phyloP scores from a whole-genome alignment of 2,113 vertebrate species.

The Sarotherodon lohbergeri region DNA sequence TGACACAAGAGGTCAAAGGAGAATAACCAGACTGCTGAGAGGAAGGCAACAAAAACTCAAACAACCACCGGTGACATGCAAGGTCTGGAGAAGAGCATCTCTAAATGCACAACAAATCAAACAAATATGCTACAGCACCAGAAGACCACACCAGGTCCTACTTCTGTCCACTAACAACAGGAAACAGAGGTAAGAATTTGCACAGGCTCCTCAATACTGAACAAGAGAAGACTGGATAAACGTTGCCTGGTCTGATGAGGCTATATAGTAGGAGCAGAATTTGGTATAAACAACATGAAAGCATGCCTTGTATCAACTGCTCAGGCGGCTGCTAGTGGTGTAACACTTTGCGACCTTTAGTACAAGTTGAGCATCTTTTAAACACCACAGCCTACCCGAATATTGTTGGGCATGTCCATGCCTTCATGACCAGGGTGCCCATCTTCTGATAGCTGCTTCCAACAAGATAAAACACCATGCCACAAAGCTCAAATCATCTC shows the following conservation, averaged over 20 bases:
- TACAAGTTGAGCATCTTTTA: background rate
- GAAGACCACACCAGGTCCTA: background rate
- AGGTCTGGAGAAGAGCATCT: background rate
- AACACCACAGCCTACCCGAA: background rate
- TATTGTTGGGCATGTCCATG: background rate
- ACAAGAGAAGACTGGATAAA: background rate
- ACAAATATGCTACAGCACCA: background rate
- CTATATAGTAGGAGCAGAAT: background rate
- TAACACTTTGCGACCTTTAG: background rate
- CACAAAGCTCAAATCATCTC: background rate
- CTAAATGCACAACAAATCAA: background rate
- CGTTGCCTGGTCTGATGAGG: background rate
- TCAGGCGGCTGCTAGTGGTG: accelerated
- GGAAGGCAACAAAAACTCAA: background rate
- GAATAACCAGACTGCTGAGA: background rate
- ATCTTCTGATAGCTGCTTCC: background rate
- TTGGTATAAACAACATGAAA: background rate
- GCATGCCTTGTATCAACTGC: background rate
- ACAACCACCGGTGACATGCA: background rate
- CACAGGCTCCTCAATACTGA: background rate
- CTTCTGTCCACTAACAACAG: background rate
- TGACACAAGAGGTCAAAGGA: background rate
- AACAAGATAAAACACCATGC: background rate
- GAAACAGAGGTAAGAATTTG: background rate
- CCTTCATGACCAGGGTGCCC: background rate